Conservation (phyloP, 92 coral and sea anemone species). For the Desmophyllum pertusum region DNA sequence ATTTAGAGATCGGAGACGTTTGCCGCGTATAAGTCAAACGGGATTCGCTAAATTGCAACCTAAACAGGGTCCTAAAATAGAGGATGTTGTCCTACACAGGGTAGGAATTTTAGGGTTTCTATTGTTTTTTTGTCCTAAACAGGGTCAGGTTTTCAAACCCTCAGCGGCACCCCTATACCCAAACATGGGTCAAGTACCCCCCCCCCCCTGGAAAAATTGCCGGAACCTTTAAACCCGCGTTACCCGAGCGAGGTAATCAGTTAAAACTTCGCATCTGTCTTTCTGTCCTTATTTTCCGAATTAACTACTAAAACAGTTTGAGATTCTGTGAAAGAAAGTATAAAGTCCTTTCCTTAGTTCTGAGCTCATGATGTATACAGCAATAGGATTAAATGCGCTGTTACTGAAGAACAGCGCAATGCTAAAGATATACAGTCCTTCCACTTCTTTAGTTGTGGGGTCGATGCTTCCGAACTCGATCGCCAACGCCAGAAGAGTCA, state of each 20-base stretch:
- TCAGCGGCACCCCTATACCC: too few relatives aligned
- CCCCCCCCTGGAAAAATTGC: too few relatives aligned
- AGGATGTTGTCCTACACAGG: too few relatives aligned
- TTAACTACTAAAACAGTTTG: neutral
- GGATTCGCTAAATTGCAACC: too few relatives aligned
- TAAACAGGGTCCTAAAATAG: too few relatives aligned
- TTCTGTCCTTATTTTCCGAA: neutral
- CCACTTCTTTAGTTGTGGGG: slow-evolving; percentile 24
- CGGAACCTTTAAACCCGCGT: neutral
- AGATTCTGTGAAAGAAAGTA: slow-evolving; percentile 28
- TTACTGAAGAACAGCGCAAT: slow-evolving; percentile 86
- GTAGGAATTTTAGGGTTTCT: too few relatives aligned
- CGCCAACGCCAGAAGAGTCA: slow-evolving; percentile 76
- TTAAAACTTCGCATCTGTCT: neutral
- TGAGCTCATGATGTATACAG: slow-evolving; percentile 92
- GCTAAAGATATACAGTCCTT: slow-evolving; percentile 63
- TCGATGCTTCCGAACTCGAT: slow-evolving; percentile 71
- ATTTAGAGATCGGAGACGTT: too few relatives aligned
- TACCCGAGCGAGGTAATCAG: neutral
- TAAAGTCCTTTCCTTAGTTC: slow-evolving; percentile 73
- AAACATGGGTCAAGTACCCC: too few relatives aligned
- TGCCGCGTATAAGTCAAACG: too few relatives aligned
- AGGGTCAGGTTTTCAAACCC: too few relatives aligned
- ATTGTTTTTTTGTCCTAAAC: too few relatives aligned
- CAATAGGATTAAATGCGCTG: slow-evolving; percentile 96